Evolutionary conservation across 2,797 vertebrate genomes (phyloP), one percentile per base, ranked within the genome.

Genomic region (Meda fulgida): DNA sequence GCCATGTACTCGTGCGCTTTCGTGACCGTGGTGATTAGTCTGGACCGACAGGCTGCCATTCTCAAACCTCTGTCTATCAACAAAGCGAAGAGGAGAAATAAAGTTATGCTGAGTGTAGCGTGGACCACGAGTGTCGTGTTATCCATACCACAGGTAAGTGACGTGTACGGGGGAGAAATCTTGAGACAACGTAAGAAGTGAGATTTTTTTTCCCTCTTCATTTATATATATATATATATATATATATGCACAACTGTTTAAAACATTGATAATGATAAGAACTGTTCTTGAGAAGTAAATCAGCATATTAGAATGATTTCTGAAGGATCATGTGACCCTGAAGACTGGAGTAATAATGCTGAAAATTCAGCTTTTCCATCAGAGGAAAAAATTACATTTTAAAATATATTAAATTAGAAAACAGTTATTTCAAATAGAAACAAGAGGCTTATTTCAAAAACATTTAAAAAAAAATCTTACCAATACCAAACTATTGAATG

Each of bases 1-100:
- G 94, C 96, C 0, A 96, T 96, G 96, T 96, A 96, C 87, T 95
- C 96, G 0, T 92, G 95, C 71, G 95, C 96, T 0, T 96, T 96
- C 83, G 92, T 96, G 7, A 96, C 96, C 0, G 95, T 96, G 87
- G 96, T 96, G 36, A 96, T 96, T 38, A 96, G 96, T 70, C 63
- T 96, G 90, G 96, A 96, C 66, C 91, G 96, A 3, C 94, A 96
- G 90, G 95, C 95, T 5, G 96, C 95, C 70, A 95, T 96, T 73
- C 92, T 96, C 60, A 95, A 96, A 65, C 96, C 96, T 0, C 90
- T 96, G 89, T 95, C 93, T 63, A 95, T 96, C 91, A 95, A 91
- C 3, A 93, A 95, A 77, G 95, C 96, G 66, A 95, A 94, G 86
- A 93, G 93, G 87, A 96, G 93, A 48, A 96, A 94, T 90, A 95